Conservation (phyloP, 2,888 invertebrate genomes). For the Lasioglossum malachurum region DNA sequence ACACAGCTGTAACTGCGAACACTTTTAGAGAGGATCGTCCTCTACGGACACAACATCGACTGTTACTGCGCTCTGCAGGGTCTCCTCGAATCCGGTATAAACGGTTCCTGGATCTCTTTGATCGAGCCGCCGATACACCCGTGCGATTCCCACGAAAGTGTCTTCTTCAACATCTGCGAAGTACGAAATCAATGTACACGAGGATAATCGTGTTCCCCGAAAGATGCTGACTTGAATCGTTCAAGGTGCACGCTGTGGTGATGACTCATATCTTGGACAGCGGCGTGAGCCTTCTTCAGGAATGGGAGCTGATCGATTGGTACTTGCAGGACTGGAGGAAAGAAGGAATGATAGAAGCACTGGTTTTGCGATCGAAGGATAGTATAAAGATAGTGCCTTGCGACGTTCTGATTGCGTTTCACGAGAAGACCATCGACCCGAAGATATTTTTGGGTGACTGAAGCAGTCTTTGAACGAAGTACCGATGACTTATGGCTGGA, state of each 20-base stretch:
- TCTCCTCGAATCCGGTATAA: slow-evolving; percentile 87
- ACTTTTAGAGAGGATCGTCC: slow-evolving; percentile 84
- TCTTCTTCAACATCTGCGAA: slow-evolving; percentile 82
- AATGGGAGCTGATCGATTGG: slow-evolving; percentile 87
- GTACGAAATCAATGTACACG: slow-evolving; percentile 73
- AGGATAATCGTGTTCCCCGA: no score
- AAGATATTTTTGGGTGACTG: slow-evolving; percentile 84
- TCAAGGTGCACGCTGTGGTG: slow-evolving; percentile 86
- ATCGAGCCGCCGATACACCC: slow-evolving; percentile 86
- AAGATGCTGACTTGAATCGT: background rate
- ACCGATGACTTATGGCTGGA: background rate
- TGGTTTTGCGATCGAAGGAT: slow-evolving; percentile 86
- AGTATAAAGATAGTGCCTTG: slow-evolving; percentile 85
- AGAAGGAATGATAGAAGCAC: slow-evolving; percentile 80
- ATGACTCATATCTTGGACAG: slow-evolving; percentile 83
- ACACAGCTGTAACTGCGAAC: background rate
- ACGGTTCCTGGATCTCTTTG: slow-evolving; percentile 87
- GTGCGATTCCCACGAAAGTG: slow-evolving; percentile 70
- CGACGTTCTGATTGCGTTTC: slow-evolving; percentile 87
- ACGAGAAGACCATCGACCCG: slow-evolving; percentile 86
- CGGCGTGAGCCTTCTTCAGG: slow-evolving; percentile 85
- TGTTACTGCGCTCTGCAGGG: slow-evolving; percentile 89
- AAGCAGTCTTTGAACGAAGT: background rate
- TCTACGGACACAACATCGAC: slow-evolving; percentile 90
- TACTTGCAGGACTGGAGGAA: slow-evolving; percentile 74